Conservation (phyloP, 2,113 vertebrate genomes). For the Malurus alboscapulatus region DNA sequence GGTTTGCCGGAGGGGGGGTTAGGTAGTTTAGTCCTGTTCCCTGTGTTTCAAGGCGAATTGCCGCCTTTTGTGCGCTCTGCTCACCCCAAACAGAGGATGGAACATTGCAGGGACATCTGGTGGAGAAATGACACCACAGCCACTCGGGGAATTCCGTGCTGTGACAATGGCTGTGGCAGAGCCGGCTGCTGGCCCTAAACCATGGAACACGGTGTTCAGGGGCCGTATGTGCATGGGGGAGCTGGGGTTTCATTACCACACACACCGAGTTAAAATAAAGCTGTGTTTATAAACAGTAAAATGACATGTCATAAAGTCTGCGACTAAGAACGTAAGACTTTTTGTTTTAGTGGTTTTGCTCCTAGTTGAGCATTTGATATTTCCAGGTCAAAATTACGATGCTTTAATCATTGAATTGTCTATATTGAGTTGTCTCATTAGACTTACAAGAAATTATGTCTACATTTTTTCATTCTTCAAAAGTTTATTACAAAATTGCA, state of each 20-base stretch:
- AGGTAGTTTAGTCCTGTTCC: not conserved
- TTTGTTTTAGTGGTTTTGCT: not conserved
- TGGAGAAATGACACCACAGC: constrained; percentile 34
- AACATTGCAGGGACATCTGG: constrained; percentile 65
- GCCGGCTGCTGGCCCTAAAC: not conserved
- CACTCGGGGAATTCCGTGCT: not conserved
- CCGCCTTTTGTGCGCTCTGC: not conserved
- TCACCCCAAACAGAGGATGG: not conserved
- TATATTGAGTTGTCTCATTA: accelerated
- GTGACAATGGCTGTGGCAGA: not conserved
- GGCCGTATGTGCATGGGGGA: not conserved
- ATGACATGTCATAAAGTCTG: accelerated
- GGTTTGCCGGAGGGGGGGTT: not conserved
- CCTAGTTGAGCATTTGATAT: not conserved
- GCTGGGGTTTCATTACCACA: not conserved
- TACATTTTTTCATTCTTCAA: not conserved
- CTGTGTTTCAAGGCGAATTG: not conserved
- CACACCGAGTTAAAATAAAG: not conserved
- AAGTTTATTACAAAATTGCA: not conserved
- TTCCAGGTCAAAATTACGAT: not conserved
- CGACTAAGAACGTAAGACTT: not conserved
- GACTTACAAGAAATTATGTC: not conserved
- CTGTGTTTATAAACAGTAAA: not conserved
- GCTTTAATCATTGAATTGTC: not conserved
- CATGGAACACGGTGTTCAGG: not conserved